phyloP scores from a whole-genome alignment of 2,797 vertebrate species.

The Tenualosa thibaudeaui region DNA sequence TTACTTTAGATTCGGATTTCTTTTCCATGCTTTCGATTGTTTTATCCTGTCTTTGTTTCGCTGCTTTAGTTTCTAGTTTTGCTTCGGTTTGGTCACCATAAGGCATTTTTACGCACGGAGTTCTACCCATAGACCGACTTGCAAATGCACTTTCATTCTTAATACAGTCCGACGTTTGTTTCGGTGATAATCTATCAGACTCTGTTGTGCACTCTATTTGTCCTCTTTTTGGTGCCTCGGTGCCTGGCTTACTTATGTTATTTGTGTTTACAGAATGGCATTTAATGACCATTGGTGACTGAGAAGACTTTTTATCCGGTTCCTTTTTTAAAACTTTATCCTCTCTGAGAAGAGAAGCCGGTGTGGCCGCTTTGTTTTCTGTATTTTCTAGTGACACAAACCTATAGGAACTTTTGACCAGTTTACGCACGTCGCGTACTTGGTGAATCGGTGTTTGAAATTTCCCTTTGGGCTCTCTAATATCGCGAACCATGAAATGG shows the following conservation, averaged over 20 bases:
- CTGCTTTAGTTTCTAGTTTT: conserved; percentile 74
- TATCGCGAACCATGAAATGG: conserved; percentile 88
- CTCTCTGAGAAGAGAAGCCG: conserved; percentile 41
- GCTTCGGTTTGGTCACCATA: conserved; percentile 74
- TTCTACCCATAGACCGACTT: conserved; percentile 70
- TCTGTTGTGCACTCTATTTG: conserved; percentile 42
- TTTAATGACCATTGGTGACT: conserved; percentile 88
- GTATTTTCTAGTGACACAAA: conserved; percentile 80
- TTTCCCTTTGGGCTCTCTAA: conserved; percentile 85
- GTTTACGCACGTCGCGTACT: conserved; percentile 92
- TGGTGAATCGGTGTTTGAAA: conserved; percentile 89
- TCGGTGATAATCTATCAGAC: conserved; percentile 54
- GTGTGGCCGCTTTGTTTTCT: conserved; percentile 54
- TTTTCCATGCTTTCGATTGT: conserved; percentile 66
- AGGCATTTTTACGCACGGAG: conserved; percentile 73
- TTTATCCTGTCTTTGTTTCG: conserved; percentile 77
- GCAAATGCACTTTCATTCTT: conserved; percentile 75
- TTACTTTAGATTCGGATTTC: conserved; percentile 66
- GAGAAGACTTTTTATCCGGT: conserved; percentile 62
- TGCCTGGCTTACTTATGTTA: conserved; percentile 50
- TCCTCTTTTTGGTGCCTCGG: conserved; percentile 42
- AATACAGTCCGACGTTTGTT: conserved; percentile 68
- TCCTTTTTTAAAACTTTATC: conserved; percentile 67
- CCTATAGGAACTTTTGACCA: conserved; percentile 90
- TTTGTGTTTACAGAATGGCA: conserved; percentile 87